Percentiles rank a stretch among this genome's conserved stretches.
Evolutionary conservation across 2,113 vertebrate genomes (phyloP).

Genomic region (Marmota flaviventris): DNA sequence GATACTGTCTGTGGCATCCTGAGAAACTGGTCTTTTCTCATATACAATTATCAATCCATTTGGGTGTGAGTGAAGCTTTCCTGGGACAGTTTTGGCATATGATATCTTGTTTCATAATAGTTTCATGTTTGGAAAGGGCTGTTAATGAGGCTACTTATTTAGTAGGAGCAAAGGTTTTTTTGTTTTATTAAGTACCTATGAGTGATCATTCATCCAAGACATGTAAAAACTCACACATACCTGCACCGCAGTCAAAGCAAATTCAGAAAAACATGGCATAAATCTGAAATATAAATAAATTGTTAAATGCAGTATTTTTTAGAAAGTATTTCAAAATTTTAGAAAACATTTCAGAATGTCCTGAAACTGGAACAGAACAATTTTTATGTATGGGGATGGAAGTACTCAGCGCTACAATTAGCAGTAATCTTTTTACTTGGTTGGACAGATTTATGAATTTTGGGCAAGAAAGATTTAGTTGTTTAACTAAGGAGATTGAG

Average conservation of each 20-base stretch:
- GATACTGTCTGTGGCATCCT: conserved; percentile 48
- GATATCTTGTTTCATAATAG: conserved; percentile 54
- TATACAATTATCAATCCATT: background rate
- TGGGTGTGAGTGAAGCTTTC: conserved; percentile 66
- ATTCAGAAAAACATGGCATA: background rate
- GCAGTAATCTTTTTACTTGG: background rate
- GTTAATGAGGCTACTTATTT: background rate
- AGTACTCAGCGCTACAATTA: background rate
- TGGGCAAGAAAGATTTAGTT: conserved; percentile 37
- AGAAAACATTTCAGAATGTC: conserved; percentile 30
- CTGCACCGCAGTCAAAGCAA: background rate
- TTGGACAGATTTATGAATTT: conserved; percentile 8
- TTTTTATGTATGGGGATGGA: background rate
- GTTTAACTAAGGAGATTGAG: background rate
- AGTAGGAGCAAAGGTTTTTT: background rate
- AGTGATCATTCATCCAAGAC: background rate
- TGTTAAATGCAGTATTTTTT: background rate
- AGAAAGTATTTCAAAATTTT: conserved; percentile 10
- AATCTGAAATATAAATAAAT: background rate
- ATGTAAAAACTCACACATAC: background rate
- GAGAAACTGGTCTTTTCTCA: conserved; percentile 62
- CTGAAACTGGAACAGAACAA: background rate
- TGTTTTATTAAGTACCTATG: conserved; percentile 36
- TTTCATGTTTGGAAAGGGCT: conserved; percentile 20
- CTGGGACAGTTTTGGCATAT: conserved; percentile 14